Evolutionary conservation across 2,113 vertebrate genomes (phyloP).

Genomic region (Brachionichthys hirsutus): DNA sequence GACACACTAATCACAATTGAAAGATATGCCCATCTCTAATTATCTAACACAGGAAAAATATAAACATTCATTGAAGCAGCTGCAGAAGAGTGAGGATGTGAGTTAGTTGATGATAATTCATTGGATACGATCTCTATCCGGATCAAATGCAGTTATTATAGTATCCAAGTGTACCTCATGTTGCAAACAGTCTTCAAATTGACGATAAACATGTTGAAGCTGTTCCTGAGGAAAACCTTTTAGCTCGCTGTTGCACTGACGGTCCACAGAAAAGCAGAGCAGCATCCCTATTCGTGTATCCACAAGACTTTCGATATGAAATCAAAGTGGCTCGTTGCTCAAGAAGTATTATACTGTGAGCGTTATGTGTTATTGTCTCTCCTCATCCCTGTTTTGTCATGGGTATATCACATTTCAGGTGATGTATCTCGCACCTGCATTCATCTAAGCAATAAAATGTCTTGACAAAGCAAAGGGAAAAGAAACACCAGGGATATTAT

Average conservation of each 20-base stretch:
- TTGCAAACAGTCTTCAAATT: neutral
- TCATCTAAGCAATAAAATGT: too few relatives aligned
- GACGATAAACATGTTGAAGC: neutral
- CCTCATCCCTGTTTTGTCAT: neutral
- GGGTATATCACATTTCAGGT: neutral
- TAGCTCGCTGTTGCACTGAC: neutral
- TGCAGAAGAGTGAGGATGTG: neutral
- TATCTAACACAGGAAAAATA: slow-evolving; percentile 9
- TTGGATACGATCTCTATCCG: slow-evolving; percentile 21
- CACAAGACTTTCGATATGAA: too few relatives aligned
- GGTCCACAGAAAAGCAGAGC: neutral
- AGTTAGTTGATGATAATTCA: slow-evolving; percentile 15
- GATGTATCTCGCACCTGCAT: neutral
- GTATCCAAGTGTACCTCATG: neutral
- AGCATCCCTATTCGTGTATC: too few relatives aligned
- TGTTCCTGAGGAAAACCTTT: neutral
- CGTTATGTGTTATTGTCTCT: neutral
- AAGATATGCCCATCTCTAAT: slow-evolving; percentile 20
- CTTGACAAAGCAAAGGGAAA: too few relatives aligned
- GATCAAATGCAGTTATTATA: slow-evolving; percentile 10
- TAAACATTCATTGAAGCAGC: neutral
- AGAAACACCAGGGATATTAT: too few relatives aligned
- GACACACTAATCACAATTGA: slow-evolving; percentile 26
- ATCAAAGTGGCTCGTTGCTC: neutral
- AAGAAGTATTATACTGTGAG: neutral